Conservation (phyloP, 2,113 vertebrate genomes). For the Grammomys surdaster region DNA sequence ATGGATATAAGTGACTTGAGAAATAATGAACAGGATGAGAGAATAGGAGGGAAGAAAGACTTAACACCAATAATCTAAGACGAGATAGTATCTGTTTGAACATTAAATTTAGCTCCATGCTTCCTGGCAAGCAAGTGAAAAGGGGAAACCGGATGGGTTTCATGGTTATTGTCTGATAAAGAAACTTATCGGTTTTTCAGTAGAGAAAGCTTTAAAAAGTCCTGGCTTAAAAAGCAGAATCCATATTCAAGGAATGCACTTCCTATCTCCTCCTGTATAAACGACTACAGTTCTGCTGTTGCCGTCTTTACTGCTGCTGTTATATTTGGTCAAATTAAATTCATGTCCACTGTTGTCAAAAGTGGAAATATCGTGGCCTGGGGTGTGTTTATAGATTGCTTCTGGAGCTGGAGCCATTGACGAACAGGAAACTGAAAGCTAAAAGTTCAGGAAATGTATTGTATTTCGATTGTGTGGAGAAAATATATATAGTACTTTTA, state of each 20-base stretch:
- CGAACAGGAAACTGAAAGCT: slow-evolving; percentile 82
- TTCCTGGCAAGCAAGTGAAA: slow-evolving; percentile 76
- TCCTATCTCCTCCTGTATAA: slow-evolving; percentile 34
- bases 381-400: slow-evolving; percentile 66
- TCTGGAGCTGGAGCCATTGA: slow-evolving; percentile 69
- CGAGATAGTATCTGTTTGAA: slow-evolving; percentile 54
- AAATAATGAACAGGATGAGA: slow-evolving; percentile 60
- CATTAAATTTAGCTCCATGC: slow-evolving; percentile 73
- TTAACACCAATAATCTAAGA: slow-evolving; percentile 45
- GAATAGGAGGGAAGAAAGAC: slow-evolving; percentile 51
- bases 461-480: slow-evolving; percentile 70
- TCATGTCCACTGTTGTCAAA: slow-evolving; percentile 58
- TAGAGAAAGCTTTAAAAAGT: slow-evolving; percentile 3
- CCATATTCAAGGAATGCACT: slow-evolving; percentile 26
- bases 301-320: not conserved
- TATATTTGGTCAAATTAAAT: slow-evolving; percentile 47
- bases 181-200: slow-evolving; percentile 52
- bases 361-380: slow-evolving; percentile 64
- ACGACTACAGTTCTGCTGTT: not conserved
- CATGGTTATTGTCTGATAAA: slow-evolving; percentile 65
- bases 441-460: slow-evolving; percentile 82
- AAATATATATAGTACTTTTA: slow-evolving; percentile 70
- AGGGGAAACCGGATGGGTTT: slow-evolving; percentile 73
- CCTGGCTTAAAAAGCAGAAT: slow-evolving; percentile 30
- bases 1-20: not conserved